Evolutionary conservation across 2,888 invertebrate genomes (phyloP).

Genomic region (Lepidocyrtinus sp.): DNA sequence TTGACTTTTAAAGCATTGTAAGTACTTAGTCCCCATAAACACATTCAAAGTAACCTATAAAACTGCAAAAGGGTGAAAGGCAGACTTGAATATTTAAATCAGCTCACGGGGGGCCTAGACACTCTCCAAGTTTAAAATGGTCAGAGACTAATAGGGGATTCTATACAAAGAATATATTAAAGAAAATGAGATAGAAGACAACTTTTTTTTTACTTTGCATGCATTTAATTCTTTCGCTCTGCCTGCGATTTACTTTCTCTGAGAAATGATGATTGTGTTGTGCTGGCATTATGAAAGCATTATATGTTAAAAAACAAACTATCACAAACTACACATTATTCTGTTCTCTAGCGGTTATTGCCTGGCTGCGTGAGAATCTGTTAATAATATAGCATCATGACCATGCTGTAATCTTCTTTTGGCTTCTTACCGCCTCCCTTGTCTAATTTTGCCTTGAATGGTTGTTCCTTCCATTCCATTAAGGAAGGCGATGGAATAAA

Average conservation of each 20-base stretch:
- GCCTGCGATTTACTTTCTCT: not conserved
- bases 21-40: not conserved
- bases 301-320: not conserved
- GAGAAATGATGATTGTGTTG: not conserved
- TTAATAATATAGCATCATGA: not conserved
- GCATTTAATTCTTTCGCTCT: slow-evolving; percentile 21
- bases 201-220: slow-evolving; percentile 27
- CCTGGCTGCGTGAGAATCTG: not conserved
- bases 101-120: slow-evolving; percentile 44
- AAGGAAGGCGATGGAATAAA: not conserved
- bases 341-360: not conserved
- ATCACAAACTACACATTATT: not conserved
- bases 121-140: slow-evolving; percentile 37
- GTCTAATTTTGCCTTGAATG: too few relatives aligned
- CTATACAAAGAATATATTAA: slow-evolving; percentile 53
- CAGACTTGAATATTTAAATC: slow-evolving; percentile 43
- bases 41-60: too few relatives aligned
- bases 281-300: not conserved
- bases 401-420: slow-evolving; percentile 11
- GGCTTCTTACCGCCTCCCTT: slow-evolving; percentile 35
- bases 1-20: not conserved
- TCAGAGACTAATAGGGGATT: slow-evolving; percentile 51
- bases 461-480: not conserved
- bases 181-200: slow-evolving; percentile 37
- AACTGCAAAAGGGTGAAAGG: not conserved